Conservation (phyloP, 2,888 invertebrate species). For the Schizotus pectinicornis region DNA sequence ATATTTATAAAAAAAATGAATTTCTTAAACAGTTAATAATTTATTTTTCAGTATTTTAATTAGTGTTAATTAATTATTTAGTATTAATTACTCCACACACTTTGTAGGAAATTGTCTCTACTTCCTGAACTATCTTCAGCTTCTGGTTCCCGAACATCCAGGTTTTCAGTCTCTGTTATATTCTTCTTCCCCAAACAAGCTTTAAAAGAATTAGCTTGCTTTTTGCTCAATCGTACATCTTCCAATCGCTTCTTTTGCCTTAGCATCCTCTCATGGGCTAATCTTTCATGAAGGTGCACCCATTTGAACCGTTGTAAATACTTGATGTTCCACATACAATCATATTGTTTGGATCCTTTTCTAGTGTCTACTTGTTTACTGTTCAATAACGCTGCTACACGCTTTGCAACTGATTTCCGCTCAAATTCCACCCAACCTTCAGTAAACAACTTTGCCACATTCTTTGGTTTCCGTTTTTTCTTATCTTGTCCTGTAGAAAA, state of each 20-base stretch:
- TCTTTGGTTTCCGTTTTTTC: slow-evolving; percentile 65
- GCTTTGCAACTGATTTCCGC: slow-evolving; percentile 85
- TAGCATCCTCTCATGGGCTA: slow-evolving; percentile 91
- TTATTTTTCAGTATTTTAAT: no score
- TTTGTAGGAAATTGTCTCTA: no score
- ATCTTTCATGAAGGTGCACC: slow-evolving; percentile 91
- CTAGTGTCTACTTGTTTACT: slow-evolving; percentile 85
- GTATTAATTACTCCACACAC: no score
- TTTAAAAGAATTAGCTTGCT: slow-evolving; percentile 54
- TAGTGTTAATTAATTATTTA: no score
- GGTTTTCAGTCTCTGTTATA: slow-evolving; percentile 49
- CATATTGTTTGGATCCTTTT: slow-evolving; percentile 86
- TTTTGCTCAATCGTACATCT: slow-evolving; percentile 91
- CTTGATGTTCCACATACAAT: slow-evolving; percentile 94
- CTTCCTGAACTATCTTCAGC: slow-evolving; percentile 16
- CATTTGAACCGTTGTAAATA: slow-evolving; percentile 96
- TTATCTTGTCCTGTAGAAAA: slow-evolving; percentile 48
- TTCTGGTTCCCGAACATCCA: slow-evolving; percentile 13
- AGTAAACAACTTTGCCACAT: slow-evolving; percentile 68
- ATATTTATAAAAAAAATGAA: no score
- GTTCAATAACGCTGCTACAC: slow-evolving; percentile 83
- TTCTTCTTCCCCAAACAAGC: slow-evolving; percentile 81
- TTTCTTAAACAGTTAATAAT: no score
- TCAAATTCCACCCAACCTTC: slow-evolving; percentile 98
- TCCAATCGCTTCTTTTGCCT: slow-evolving; percentile 83